These are phyloP conservation scores for Psittacula cyanocephala DNA, from an alignment of 2,113 vertebrate species.

Conservation along the genomic window DNA sequence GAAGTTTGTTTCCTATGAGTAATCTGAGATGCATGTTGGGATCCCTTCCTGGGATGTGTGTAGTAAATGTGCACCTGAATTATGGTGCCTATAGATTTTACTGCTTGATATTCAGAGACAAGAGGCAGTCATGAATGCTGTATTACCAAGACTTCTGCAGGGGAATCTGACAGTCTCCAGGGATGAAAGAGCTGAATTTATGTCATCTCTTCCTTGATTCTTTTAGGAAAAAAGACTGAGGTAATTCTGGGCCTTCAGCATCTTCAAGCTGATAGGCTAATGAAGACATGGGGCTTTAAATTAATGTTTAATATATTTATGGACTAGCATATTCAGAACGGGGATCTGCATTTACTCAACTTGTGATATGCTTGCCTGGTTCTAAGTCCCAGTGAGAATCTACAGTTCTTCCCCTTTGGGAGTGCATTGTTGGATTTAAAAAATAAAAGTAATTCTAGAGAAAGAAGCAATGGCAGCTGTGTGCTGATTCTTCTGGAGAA, in stretches of 20 bases:
- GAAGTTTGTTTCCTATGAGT: background rate
- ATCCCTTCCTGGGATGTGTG: background rate
- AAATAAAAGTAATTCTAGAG: background rate
- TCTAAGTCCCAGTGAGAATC: background rate
- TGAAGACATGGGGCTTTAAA: background rate
- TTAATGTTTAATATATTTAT: background rate
- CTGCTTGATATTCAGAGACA: background rate
- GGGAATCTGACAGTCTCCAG: background rate
- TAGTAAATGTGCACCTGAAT: background rate
- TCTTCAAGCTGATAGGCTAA: background rate
- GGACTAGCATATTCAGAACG: background rate
- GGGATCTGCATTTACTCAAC: background rate
- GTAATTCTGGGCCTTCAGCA: background rate
- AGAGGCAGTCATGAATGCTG: background rate
- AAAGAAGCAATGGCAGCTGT: background rate
- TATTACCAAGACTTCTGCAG: background rate
- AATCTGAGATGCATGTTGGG: background rate
- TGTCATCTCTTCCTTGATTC: background rate
- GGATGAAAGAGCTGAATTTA: background rate
- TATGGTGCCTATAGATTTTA: background rate
- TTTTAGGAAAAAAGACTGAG: background rate
- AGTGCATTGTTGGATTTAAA: background rate
- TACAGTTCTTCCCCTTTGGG: background rate
- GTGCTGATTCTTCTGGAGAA: background rate
- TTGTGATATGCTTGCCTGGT: background rate